Evolutionary conservation across 1,140 invertebrate genomes (phyloP), one percentile per base, ranked within the genome.

Genomic region (Limonius californicus): DNA sequence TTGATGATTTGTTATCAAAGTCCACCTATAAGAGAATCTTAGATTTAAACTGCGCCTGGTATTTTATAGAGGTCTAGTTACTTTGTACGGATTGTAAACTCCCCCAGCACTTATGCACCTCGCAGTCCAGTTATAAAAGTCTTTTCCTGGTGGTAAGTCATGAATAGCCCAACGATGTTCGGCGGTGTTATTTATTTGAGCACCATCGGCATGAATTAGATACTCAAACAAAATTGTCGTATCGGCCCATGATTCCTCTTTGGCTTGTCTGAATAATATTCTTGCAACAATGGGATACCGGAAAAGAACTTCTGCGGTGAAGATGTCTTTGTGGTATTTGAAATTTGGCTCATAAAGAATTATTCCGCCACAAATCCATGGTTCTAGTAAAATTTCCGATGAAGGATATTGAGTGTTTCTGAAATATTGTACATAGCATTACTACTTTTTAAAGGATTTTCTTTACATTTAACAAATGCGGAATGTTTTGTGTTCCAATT

Each of bases 51-150:
- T n/a, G n/a, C n/a, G n/a, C n/a, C n/a, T n/a, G n/a, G n/a, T n/a
- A n/a, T 2, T 18, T 11, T 50, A 79, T 58, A n/a, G n/a, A n/a
- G n/a, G 78, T 69, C n/a, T n/a, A n/a, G n/a, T n/a, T n/a, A 95
- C 86, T 63, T 87, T 85, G 68, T 87, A 87, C 0, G 94, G 93
- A 80, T 97, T 94, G 70, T 83, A 95, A 59, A 89, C 80, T 2
- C 74, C 70, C n/a, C 90, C 91, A 3, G 91, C 83, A 67, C 90
- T 94, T 1, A 91, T 75, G 76, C 93, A 96, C 47, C 95, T 79
- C 57, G 81, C 85, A 45, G 87, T 89, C 92, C 93, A 96, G 73
- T 94, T 92, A 72, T 94, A 95, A 73, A 91, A 96, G 76, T 97
- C 95, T 67, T 85, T 86, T n/a, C 87, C 89, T 1, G 84, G 85